Evolutionary conservation across 2,888 invertebrate genomes (phyloP), one percentile per base, ranked within the genome.

Genomic region (Limnephilus marmoratus): DNA sequence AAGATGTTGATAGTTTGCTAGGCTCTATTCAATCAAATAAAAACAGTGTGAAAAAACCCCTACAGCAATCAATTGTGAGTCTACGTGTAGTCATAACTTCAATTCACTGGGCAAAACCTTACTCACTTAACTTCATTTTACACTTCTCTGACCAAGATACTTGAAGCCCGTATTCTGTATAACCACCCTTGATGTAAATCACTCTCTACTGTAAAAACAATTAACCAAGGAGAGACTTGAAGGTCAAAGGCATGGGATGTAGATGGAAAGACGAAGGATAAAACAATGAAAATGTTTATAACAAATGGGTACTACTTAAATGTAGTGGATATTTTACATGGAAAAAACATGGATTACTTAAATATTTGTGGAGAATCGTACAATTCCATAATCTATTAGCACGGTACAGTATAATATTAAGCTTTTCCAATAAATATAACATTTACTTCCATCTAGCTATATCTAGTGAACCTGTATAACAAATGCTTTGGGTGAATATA

Each of bases 381-480:
- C 49, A 45, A 86, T 86, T 87, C 87, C 87, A 49, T 87, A 49
- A 68, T 87, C 87, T 87, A 87, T 53, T 49, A 87, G 87, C 87
- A 87, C 87, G 29, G 49, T 49, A 15, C 29, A 87, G 49, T 49
- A 87, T 31, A 29, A 87, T 53, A 87, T 31, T 49, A 87, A 87
- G 87, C 87, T 53, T 87, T 87, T 87, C 53, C 87, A 87, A 87
- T 87, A 49, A 53, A 68, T 53, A 87, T 34, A 49, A 49, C 49
- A 53, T 87, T 53, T 31, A 31, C 53, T 49, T 49, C 34, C 85
- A 87, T 31, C 53, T 87, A 87, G 31, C 13, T 68, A 68, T 24
- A 68, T 68, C 87, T 53, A 87, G 87, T 87, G 53, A 87, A n/a
- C 87, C 41, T 86, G 85, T 86, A 68, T 80, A 83, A 90, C 45